Percentiles rank a stretch among this genome's conserved stretches.
phyloP scores from a whole-genome alignment of 2,797 vertebrate species.

The Halcyon chelicuti region DNA sequence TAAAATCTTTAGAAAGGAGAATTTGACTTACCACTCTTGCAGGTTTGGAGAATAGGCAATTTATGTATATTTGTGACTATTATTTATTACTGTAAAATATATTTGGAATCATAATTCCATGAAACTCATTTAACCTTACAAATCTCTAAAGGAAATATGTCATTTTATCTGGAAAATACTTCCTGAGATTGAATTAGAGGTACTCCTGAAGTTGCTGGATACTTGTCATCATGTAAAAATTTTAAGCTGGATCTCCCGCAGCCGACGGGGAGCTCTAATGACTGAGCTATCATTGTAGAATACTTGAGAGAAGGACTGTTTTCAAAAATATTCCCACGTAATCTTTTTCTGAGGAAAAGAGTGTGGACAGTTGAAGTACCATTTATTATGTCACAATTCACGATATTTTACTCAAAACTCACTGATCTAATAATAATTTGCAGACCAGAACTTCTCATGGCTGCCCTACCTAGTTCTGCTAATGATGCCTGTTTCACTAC shows the following conservation, averaged over 20 bases:
- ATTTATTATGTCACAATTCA: background rate
- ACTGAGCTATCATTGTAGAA: background rate
- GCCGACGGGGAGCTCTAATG: background rate
- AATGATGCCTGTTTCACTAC: background rate
- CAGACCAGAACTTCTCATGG: background rate
- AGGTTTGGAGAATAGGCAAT: background rate
- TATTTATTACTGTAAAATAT: background rate
- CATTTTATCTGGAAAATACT: background rate
- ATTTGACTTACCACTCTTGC: background rate
- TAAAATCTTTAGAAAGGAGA: background rate
- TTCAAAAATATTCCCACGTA: background rate
- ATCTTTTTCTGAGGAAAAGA: background rate
- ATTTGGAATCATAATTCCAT: background rate
- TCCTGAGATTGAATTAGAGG: background rate
- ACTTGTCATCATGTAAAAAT: background rate
- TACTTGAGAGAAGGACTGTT: background rate
- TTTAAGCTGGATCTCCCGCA: background rate
- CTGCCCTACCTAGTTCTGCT: background rate
- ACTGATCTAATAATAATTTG: background rate
- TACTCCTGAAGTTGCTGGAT: background rate
- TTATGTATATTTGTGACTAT: background rate
- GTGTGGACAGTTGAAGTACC: background rate
- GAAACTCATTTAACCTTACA: background rate
- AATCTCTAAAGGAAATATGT: background rate
- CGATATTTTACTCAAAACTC: background rate